Percentiles rank a stretch among this genome's conserved stretches.
These are phyloP conservation scores for Anseranas semipalmata DNA, from an alignment of 2,113 vertebrate species.

Conservation along the genomic window DNA sequence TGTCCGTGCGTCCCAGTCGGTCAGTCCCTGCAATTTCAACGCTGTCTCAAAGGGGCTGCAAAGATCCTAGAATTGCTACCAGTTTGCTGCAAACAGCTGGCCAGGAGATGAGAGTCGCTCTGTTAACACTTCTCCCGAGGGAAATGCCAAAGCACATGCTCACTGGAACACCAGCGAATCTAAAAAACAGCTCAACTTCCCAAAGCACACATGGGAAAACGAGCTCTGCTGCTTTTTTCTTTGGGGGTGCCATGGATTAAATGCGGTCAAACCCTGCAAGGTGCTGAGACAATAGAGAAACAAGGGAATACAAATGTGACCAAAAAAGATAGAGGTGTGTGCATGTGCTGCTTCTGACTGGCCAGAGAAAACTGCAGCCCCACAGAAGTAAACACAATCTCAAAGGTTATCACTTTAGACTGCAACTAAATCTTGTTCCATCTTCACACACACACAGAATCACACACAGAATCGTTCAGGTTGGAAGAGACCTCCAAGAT, in stretches of 20 bases:
- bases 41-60: not conserved
- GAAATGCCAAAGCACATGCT: not conserved
- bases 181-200: not conserved
- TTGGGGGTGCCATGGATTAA: not conserved
- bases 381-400: not conserved
- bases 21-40: not conserved
- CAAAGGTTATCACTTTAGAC: not conserved
- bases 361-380: not conserved
- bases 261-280: not conserved
- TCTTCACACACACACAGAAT: no score
- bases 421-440: not conserved
- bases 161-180: not conserved
- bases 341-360: not conserved
- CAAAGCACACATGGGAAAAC: rapidly evolving
- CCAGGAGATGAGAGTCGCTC: not conserved
- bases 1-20: rapidly evolving
- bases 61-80: not conserved
- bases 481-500: no score
- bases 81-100: not conserved
- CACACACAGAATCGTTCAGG: no score
- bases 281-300: not conserved
- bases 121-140: not conserved
- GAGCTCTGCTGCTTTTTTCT: not conserved
- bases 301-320: not conserved
- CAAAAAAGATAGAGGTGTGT: rapidly evolving